These are phyloP conservation scores for Resseliella maxima DNA, from an alignment of 2,888 invertebrate species.

Conservation along the genomic window DNA sequence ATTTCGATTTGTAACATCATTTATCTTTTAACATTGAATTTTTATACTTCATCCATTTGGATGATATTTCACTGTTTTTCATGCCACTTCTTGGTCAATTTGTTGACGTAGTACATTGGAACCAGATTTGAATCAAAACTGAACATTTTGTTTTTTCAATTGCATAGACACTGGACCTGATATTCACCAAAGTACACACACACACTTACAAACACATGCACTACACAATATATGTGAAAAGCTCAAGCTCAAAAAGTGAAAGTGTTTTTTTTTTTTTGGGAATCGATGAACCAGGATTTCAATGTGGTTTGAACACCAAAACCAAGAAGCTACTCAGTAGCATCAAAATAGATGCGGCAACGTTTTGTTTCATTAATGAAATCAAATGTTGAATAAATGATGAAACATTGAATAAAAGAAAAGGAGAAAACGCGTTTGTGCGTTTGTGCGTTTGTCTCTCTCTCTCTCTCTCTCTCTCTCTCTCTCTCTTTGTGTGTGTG, in stretches of 20 bases:
- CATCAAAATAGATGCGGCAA: no score
- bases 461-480: no score
- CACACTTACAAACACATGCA: neutral
- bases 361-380: no score
- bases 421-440: neutral
- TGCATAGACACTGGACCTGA: neutral
- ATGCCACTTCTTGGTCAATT: neutral
- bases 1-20: constrained; percentile 16
- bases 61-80: neutral
- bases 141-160: neutral
- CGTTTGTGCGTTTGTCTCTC: neutral
- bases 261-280: no score
- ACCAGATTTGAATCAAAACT: neutral
- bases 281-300: no score
- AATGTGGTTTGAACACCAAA: no score
- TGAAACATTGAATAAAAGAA: no score
- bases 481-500: no score
- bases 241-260: neutral
- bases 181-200: neutral
- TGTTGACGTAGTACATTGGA: neutral
- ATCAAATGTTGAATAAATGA: no score
- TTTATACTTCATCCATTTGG: neutral
- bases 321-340: no score
- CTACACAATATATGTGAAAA: neutral
- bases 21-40: constrained; percentile 2